Evolutionary conservation across 92 coral and sea anemone species (phyloP).

Genomic region (Diadumene lineata): DNA sequence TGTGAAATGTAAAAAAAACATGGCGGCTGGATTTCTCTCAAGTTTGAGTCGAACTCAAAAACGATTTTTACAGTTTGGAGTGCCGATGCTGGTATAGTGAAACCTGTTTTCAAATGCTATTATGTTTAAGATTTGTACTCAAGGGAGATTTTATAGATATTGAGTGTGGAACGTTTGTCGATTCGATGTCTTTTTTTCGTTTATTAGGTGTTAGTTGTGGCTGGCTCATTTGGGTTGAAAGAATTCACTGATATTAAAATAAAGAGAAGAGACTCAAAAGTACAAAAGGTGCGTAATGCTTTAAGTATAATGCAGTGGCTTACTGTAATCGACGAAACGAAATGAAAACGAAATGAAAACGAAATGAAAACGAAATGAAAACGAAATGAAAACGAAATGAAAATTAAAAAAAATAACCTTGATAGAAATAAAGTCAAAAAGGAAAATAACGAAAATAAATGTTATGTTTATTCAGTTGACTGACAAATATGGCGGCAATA

Average conservation of each 20-base stretch:
- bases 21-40: conserved; percentile 73
- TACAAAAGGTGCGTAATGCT: conserved; percentile 51
- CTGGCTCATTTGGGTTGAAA: conserved; percentile 93
- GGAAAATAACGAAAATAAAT: too few species aligned
- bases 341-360: too few species aligned
- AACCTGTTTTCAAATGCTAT: neutral
- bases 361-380: too few species aligned
- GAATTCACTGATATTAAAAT: conserved; percentile 96
- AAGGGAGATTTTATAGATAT: neutral
- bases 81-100: conserved; percentile 80
- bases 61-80: conserved; percentile 82
- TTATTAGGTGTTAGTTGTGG: conserved; percentile 70
- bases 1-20: conserved; percentile 46
- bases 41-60: conserved; percentile 48
- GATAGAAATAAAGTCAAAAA: too few species aligned
- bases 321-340: too few species aligned
- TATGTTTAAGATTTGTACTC: neutral
- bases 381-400: too few species aligned
- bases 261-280: conserved; percentile 83
- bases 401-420: too few species aligned
- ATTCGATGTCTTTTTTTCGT: neutral
- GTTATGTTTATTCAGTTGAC: too few species aligned
- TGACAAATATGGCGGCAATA: too few species aligned
- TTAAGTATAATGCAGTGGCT: too few species aligned
- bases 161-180: neutral